These are phyloP conservation scores for Falco peregrinus DNA, from an alignment of 2,797 vertebrate genomes.

Conservation along the genomic window DNA sequence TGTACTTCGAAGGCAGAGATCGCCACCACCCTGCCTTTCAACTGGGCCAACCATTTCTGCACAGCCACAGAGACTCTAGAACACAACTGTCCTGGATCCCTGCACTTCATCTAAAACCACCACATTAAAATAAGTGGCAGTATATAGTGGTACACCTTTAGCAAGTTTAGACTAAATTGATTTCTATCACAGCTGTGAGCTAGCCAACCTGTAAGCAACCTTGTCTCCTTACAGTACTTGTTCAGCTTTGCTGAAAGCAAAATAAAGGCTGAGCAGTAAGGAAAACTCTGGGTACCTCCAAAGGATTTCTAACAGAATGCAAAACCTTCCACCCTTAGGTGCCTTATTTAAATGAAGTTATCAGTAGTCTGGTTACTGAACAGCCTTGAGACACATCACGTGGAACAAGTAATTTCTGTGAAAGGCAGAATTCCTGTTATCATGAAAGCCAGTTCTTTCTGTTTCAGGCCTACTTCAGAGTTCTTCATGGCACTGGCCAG, in stretches of 20 bases:
- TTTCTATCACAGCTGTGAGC: neutral
- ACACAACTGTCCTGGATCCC: neutral
- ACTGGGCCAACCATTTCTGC: neutral
- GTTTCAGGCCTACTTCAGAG: neutral
- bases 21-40: neutral
- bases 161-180: neutral
- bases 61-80: neutral
- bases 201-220: neutral
- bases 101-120: neutral
- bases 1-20: neutral
- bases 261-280: neutral
- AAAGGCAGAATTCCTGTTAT: neutral
- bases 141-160: neutral
- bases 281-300: neutral
- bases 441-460: neutral
- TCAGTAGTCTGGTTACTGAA: neutral
- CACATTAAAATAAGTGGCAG: rapidly evolving
- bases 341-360: neutral
- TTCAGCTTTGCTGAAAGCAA: neutral
- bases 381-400: neutral
- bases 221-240: neutral
- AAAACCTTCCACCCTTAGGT: neutral
- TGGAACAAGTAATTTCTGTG: neutral
- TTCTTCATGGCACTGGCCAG: neutral
- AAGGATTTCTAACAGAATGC: neutral